Evolutionary conservation across 2,888 invertebrate genomes (phyloP), one percentile per base, ranked within the genome.

Genomic region (Dorcus parallelipipedus): DNA sequence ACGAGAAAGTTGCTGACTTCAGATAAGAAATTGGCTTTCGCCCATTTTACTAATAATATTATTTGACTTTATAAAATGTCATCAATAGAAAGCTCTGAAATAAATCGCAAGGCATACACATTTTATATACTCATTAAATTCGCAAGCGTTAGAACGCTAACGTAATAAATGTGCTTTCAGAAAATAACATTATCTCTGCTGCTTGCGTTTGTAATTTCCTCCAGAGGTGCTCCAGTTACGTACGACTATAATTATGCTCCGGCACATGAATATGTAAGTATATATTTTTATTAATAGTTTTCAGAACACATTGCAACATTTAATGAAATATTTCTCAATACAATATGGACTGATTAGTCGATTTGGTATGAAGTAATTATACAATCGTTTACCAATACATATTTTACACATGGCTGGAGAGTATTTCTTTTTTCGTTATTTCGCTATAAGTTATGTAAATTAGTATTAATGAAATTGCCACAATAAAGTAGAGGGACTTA

Each of bases 201-300:
- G 17, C 51, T 61, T 39, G 50, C 49, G 48, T 26, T 61, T 54
- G 57, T 56, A 55, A 56, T 55, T 58, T 63, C 63, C 45, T 56
- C 54, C 49, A 57, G 54, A 50, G 54, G 58, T 49, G 50, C 40
- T 43, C 59, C 59, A 57, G 48, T 54, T 54, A 55, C 60, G 40
- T 61, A 63, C 43, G 63, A 61, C 59, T 58, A 64, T 47, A 66
- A 65, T 62, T 69, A 69, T 52, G 68, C 68, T 43, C 68, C 69
- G 47, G 63, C 62, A 38, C 69, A 67, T 58, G 65, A 66, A 59
- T 65, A 69, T 56, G 69, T 68, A 67, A 68, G 69, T 69, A 61
- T 54, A 54, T 49, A 23, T 38, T 43, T 38, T 47, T 9, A 14
- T 52, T 50, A 9, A 10, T 50, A 38, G 40, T 40, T 38, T 39